Evolutionary conservation across 2,888 invertebrate species (phyloP).

Genomic region (Antheraea assamensis): DNA sequence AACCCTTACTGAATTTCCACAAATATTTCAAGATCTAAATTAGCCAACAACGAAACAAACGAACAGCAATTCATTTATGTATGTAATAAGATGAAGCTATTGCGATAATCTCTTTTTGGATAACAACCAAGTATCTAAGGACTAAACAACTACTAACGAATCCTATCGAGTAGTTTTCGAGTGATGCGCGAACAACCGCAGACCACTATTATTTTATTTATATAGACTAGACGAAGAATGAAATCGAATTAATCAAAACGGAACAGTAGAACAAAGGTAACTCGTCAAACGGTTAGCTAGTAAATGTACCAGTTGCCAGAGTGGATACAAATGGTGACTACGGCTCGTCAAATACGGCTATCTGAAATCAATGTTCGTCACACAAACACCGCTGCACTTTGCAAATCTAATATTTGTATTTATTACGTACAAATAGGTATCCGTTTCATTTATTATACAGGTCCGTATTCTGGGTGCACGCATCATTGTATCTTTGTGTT

Average conservation of each 20-base stretch:
- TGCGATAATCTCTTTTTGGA: too few species aligned
- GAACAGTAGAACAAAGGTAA: conserved; percentile 10
- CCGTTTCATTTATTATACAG: conserved; percentile 23
- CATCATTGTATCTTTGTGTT: too few species aligned
- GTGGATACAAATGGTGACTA: conserved; percentile 1
- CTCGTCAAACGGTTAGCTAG: conserved; percentile 15
- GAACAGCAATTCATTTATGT: too few species aligned
- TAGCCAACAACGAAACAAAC: too few species aligned
- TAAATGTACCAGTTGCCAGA: not conserved
- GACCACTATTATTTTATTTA: not conserved
- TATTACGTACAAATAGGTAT: conserved; percentile 46
- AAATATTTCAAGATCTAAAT: too few species aligned
- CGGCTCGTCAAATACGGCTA: conserved; percentile 38
- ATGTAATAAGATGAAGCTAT: too few species aligned
- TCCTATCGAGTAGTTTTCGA: too few species aligned
- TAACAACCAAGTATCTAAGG: too few species aligned
- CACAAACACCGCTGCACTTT: conserved; percentile 39
- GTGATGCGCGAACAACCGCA: not conserved
- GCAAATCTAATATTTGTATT: conserved; percentile 54
- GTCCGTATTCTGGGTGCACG: not conserved
- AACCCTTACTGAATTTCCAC: too few species aligned
- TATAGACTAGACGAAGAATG: not conserved
- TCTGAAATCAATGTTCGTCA: conserved; percentile 41
- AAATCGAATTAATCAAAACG: not conserved
- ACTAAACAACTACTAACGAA: too few species aligned